Evolutionary conservation across 2,113 vertebrate genomes (phyloP), one percentile per base, ranked within the genome.

Genomic region (Plecturocebus donacophilus): DNA sequence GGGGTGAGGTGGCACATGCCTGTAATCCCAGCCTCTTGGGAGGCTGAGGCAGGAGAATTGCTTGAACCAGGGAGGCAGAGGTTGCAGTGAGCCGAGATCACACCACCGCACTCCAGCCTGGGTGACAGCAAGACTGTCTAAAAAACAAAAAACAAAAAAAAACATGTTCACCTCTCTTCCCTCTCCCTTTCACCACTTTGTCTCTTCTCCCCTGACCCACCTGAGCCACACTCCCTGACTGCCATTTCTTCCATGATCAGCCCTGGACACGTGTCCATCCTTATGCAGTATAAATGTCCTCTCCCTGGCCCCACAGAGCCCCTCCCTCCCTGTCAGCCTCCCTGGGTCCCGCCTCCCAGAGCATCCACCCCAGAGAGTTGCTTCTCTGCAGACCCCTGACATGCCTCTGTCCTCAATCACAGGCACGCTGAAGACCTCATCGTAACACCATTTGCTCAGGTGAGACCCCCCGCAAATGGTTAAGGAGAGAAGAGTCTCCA

Each of bases 401-500:
- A 42, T 70, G 25, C 52, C 54, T 12, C 71, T 54, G n/a, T 87
- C 61, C 25, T 95, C 73, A 71, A 64, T 97, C 97, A 14, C 98
- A 99, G 99, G 96, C 99, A 99, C 23, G 97, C 99, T 1, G 99
- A 99, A 98, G 99, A 99, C 98, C 99, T 99, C 98, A 99, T 99
- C 16, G 99, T 99, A 95, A 99, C 99, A 5, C 99, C 99, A 30
- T 99, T 99, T 56, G 99, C 99, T 98, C 99, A 99, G 99, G 99
- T 99, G 97, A 91, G 98, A 90, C 58, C 32, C 81, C 40, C 38
- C 52, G 42, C 42, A 25, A 9, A 52, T 20, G n/a, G 49, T 42
- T 17, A 56, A 76, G 49, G 42, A 84, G 25, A 49, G 45, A 79
- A 80, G 10, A 42, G 32, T 10, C 30, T 35, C 58, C n/a, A 56